Base-by-base conservation (phyloP, 2,113 vertebrate species). In the Orientallactaga bullata region DNA sequence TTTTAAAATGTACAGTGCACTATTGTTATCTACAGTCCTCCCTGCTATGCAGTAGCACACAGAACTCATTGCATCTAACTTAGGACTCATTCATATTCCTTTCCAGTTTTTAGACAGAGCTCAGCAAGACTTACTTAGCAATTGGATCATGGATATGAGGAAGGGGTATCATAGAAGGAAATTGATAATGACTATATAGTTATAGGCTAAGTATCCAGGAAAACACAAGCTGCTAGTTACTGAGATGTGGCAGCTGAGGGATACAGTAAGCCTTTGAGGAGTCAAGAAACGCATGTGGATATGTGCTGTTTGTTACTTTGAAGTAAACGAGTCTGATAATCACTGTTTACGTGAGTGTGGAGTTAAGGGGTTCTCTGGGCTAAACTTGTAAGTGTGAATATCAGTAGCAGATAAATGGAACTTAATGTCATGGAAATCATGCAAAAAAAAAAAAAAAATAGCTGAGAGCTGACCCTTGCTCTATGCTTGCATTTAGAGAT, bases 191-290 rank as follows among this genome's bases (percentile, higher is more conserved):
- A 82, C 30, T 88, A 28, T n/a, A 65, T 71, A 13, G 21, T 71
- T 90, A n/a, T n/a, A 69, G 47, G 11, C 30, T 79, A 6, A 74
- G 5, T 39, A 76, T 60, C 60, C 32, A 86, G 71, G 30, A 63
- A 82, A 81, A 93, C 90, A 51, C 85, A 88, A 51, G 18, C 28
- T 88, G n/a, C 74, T 87, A 5, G 86, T 71, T 94, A 89, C 28
- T 89, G 68, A 94, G 23, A 7, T 60, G 30, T 63, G 77, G 28
- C 16, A 80, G 13, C 20, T 7, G 61, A n/a, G 20, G 24, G 11
- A 26, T 47, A 72, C 2, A 37, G 71, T 76, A 16, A 28, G 30
- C 82, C 71, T 94, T 16, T 12, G 21, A n/a, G 13, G 21, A 94
- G 9, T 61, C 65, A 79, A 86, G 89, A 79, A 39, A 85, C 66